Percentiles rank a stretch among this genome's conserved stretches.
phyloP scores from a whole-genome alignment of 2,113 vertebrate genomes.

The Cochlearius cochlearius region DNA sequence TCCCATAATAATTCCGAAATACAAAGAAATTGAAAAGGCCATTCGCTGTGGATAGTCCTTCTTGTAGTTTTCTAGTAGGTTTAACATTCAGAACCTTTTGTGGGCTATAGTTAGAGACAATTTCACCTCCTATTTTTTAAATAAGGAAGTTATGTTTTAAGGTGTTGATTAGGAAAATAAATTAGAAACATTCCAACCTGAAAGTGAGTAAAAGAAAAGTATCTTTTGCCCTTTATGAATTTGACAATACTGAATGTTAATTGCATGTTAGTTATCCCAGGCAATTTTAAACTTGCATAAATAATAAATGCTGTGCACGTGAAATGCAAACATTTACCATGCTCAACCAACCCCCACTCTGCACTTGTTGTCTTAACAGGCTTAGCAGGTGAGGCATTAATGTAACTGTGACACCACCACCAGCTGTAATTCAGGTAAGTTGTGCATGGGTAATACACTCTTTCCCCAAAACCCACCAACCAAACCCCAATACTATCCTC shows the following conservation, averaged over 20 bases:
- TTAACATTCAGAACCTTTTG: neutral
- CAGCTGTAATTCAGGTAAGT: neutral
- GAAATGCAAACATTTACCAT: neutral
- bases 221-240: neutral
- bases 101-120: neutral
- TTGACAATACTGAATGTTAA: neutral
- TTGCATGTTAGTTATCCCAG: neutral
- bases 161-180: neutral
- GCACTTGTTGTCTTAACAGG: neutral
- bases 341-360: neutral
- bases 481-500: fast-evolving
- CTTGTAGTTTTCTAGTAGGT: neutral
- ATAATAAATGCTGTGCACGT: neutral
- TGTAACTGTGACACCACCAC: neutral
- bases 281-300: neutral
- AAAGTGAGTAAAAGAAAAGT: neutral
- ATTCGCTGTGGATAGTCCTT: neutral
- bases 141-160: neutral
- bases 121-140: neutral
- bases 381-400: neutral
- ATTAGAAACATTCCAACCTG: neutral
- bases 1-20: neutral
- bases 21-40: neutral
- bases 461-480: neutral
- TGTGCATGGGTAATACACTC: neutral